Evolutionary conservation across 2,797 vertebrate genomes (phyloP), one percentile per base, ranked within the genome.

Genomic region (Petrocephalus schoutedeni): DNA sequence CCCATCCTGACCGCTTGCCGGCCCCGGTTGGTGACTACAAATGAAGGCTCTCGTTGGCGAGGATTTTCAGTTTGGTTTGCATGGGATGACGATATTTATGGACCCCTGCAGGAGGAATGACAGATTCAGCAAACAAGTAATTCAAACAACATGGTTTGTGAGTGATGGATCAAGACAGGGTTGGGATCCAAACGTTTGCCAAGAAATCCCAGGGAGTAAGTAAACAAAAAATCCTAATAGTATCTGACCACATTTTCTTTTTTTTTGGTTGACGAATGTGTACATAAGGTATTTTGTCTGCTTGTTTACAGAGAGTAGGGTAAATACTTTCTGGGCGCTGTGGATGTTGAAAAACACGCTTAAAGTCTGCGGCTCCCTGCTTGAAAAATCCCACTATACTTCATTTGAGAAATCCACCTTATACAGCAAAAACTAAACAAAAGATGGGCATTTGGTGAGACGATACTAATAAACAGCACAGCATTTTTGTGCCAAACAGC

Each of bases 31-130:
- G 91, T 58, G 86, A 88, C 77, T 91, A 91, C 90, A 90, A 88
- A 45, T 89, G 87, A 88, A 91, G 89, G 89, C 91, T 93, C 89
- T 94, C 94, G 94, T 95, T 95, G 95, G 90, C 88, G 88, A 89
- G 88, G 89, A 89, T 92, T 93, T 90, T 89, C 88, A 89, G 87
- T 90, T 74, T 53, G 89, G 89, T 91, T 89, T 88, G 85, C 83
- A 58, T 74, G 77, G 36, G 8, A 53, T 64, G 53, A 56, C 54
- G 32, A 91, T 95, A 94, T 93, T 93, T 94, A 93, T 94, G 92
- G 93, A 91, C 88, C 74, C 89, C 71, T 59, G 90, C 91, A 93
- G 91, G 90, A 94, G 89, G 89, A 93, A 91, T 92, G 90, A 92
- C 92, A 93, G 87, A 94, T 92, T 89, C 89, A 91, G 92, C 93